These are phyloP conservation scores for Oreortyx pictus DNA, from an alignment of 2,797 vertebrate species.

Conservation along the genomic window DNA sequence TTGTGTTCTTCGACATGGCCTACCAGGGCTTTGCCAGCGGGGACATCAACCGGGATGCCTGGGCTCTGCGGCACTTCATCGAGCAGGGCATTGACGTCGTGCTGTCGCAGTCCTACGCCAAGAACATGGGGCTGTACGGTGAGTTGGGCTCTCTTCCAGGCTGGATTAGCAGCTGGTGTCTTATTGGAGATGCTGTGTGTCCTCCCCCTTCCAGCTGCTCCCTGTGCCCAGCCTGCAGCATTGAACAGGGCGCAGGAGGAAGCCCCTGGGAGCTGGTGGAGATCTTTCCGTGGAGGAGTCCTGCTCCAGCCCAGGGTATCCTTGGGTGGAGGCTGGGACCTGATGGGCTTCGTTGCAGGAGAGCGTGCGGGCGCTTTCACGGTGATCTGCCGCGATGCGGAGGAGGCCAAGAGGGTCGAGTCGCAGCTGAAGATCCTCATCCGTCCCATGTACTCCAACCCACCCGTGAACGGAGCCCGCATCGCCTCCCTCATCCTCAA, in stretches of 20 bases:
- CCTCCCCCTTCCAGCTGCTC: background rate
- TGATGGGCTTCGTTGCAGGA: conserved; percentile 76
- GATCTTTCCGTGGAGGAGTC: background rate
- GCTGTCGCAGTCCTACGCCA: conserved; percentile 95
- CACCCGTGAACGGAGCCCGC: conserved; percentile 93
- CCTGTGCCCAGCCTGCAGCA: background rate
- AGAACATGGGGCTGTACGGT: conserved; percentile 99
- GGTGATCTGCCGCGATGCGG: conserved; percentile 88
- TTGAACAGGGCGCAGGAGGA: background rate
- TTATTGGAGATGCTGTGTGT: background rate
- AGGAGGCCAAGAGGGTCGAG: conserved; percentile 96
- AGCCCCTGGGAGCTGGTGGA: background rate
- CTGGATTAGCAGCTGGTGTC: background rate
- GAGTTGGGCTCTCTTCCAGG: conserved; percentile 63
- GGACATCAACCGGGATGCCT: conserved; percentile 93
- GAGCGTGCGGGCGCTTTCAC: conserved; percentile 97
- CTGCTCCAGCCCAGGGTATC: background rate
- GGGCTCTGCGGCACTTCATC: conserved; percentile 96
- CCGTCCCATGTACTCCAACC: conserved; percentile 98
- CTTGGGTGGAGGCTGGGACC: background rate
- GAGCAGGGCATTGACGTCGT: conserved; percentile 92
- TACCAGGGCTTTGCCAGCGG: conserved; percentile 99
- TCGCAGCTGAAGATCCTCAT: conserved; percentile 98
- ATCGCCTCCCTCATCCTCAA: conserved; percentile 92
- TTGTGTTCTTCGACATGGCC: conserved; percentile 98